These are phyloP conservation scores for Scartelaos histophorus DNA, from an alignment of 2,113 vertebrate species.

Conservation along the genomic window DNA sequence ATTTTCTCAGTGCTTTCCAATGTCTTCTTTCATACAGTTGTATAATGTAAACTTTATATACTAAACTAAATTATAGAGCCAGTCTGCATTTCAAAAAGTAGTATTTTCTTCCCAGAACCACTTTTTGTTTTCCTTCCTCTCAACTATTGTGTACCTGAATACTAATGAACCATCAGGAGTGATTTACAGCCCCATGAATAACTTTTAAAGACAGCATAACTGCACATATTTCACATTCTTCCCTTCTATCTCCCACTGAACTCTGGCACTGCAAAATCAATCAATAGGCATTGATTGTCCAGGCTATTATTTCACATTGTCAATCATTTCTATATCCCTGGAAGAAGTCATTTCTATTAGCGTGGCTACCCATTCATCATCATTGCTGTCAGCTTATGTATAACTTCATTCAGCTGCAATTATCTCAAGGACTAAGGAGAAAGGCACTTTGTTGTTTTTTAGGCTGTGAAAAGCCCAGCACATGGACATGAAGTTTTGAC, in stretches of 20 bases:
- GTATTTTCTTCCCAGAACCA: not conserved
- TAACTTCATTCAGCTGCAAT: conserved; percentile 46
- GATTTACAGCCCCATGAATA: conserved; percentile 46
- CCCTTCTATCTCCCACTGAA: conserved; percentile 29
- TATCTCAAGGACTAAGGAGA: conserved; percentile 40
- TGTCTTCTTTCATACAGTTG: not conserved
- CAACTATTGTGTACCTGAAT: conserved; percentile 8
- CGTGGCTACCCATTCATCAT: conserved; percentile 63
- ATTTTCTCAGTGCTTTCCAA: not conserved
- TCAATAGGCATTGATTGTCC: conserved; percentile 64
- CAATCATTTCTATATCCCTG: conserved; percentile 48
- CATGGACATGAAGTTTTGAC: conserved; percentile 22
- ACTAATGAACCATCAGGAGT: conserved; percentile 26
- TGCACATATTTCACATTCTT: conserved; percentile 35
- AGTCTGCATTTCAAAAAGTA: not conserved
- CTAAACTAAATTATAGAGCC: not conserved
- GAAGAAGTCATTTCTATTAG: conserved; percentile 62
- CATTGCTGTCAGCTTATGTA: conserved; percentile 60
- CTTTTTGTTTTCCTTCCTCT: conserved; percentile 16
- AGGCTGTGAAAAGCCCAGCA: conserved; percentile 33
- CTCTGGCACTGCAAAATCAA: conserved; percentile 54
- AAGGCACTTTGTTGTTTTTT: conserved; percentile 20
- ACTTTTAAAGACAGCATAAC: conserved; percentile 29
- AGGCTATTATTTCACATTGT: conserved; percentile 59
- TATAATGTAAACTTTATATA: not conserved